A percentile compares a stretch with the other conserved stretches of the same genome.
phyloP scores from a whole-genome alignment of 2,888 invertebrate genomes.

The Glyphotaelius pellucidus region DNA sequence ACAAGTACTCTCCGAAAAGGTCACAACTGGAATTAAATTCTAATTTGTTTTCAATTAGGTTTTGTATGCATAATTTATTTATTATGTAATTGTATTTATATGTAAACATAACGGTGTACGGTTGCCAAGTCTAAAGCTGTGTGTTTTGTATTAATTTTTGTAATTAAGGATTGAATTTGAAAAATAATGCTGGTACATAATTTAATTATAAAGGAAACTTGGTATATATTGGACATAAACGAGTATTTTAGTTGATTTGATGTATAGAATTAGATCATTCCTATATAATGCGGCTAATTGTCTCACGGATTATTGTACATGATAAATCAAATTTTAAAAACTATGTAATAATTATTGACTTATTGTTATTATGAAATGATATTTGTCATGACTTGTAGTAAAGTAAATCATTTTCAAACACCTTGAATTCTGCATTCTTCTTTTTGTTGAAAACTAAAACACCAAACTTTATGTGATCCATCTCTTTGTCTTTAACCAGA shows the following conservation, averaged over 20 bases:
- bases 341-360: constrained; percentile 58
- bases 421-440: constrained; percentile 51
- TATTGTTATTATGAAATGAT: constrained; percentile 62
- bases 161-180: constrained; percentile 50
- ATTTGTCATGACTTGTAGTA: constrained; percentile 64
- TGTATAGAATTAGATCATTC: constrained; percentile 65
- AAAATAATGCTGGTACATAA: constrained; percentile 52
- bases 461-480: neutral
- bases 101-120: constrained; percentile 48
- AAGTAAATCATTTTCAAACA: constrained; percentile 65
- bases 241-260: constrained; percentile 62
- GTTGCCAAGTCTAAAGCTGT: constrained; percentile 46
- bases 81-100: constrained; percentile 21
- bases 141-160: constrained; percentile 48
- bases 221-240: constrained; percentile 58
- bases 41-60: constrained; percentile 17
- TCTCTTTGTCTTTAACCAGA: neutral
- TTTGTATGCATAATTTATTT: constrained; percentile 44
- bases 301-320: constrained; percentile 63
- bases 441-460: constrained; percentile 42
- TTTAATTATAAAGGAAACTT: constrained; percentile 55
- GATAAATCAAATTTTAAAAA: constrained; percentile 58
- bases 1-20: constrained; percentile 37
- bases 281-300: constrained; percentile 59
- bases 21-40: constrained; percentile 40